Percentiles rank a stretch among this genome's conserved stretches.
Evolutionary conservation across 1,140 invertebrate species (phyloP).

Genomic region (Batillaria attramentaria): DNA sequence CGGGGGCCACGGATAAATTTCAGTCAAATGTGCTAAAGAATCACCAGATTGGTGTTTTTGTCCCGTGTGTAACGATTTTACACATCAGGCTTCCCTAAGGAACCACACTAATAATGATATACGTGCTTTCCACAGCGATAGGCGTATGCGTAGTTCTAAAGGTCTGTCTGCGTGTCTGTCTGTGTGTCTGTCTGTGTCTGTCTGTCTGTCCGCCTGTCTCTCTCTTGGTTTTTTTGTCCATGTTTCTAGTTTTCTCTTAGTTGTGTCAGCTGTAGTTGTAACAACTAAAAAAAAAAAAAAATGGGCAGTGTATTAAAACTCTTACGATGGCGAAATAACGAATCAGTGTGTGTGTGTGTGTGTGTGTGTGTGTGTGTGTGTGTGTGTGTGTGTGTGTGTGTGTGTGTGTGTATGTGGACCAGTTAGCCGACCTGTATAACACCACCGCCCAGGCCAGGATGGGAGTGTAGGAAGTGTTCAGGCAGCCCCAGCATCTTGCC

Average conservation of each 20-base stretch:
- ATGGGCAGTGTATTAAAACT: background rate
- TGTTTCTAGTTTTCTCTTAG: background rate
- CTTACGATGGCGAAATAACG: background rate
- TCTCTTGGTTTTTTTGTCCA: background rate
- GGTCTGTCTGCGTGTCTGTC: conserved; percentile 18
- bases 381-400: background rate
- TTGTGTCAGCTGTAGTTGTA: background rate
- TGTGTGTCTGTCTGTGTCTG: conserved; percentile 21
- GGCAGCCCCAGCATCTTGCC: too few species aligned
- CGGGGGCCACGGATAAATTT: too few species aligned
- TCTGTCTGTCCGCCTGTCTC: background rate
- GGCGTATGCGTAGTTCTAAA: too few species aligned
- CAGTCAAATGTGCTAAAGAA: too few species aligned
- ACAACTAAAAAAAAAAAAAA: background rate
- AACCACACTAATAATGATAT: too few species aligned
- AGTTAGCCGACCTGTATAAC: too few species aligned
- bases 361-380: background rate
- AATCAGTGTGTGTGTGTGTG: background rate
- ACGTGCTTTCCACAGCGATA: too few species aligned
- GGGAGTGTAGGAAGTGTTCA: too few species aligned
- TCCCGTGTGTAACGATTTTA: too few species aligned
- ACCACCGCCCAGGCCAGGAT: too few species aligned
- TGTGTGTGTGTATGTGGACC: background rate
- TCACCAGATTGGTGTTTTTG: too few species aligned
- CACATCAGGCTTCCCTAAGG: too few species aligned